Evolutionary conservation across 2,888 invertebrate genomes (phyloP).

Genomic region (Pollenia labialis): DNA sequence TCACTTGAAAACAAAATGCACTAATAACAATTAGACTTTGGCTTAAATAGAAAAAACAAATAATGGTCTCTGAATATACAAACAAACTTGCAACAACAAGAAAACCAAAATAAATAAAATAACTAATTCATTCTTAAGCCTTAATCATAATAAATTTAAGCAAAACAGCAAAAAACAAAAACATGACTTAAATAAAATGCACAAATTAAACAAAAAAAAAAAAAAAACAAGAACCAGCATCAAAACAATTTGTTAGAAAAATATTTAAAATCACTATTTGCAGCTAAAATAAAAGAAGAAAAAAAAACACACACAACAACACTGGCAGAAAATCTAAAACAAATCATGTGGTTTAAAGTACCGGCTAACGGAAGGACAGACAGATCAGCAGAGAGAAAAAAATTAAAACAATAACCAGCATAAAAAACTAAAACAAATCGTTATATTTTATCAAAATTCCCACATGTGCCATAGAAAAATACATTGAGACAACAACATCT

Average conservation of each 20-base stretch:
- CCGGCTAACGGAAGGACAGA: conserved; percentile 6
- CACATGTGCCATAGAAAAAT: conserved; percentile 60
- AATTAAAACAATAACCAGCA: neutral
- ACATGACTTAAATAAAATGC: conserved; percentile 18
- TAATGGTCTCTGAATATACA: neutral
- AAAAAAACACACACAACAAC: conserved; percentile 12
- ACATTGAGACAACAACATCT: neutral
- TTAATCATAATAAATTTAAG: conserved; percentile 65
- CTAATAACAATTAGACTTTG: conserved; percentile 55
- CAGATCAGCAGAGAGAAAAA: neutral
- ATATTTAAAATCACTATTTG: conserved; percentile 72
- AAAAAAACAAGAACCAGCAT: conserved; percentile 48
- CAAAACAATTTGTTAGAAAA: conserved; percentile 70
- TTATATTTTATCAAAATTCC: conserved; percentile 65
- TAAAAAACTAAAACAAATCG: conserved; percentile 36
- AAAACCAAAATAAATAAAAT: conserved; percentile 25
- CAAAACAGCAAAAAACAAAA: conserved; percentile 27
- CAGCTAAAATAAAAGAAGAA: conserved; percentile 26
- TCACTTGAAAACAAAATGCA: conserved; percentile 1
- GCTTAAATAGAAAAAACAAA: conserved; percentile 13
- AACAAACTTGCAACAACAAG: conserved; percentile 8
- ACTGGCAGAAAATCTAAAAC: conserved; percentile 19
- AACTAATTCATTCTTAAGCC: conserved; percentile 68
- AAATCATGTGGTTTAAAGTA: conserved; percentile 14
- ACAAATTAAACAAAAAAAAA: neutral